Base-by-base conservation (phyloP, 2,113 vertebrate species). In the Xiphophorus hellerii region DNA sequence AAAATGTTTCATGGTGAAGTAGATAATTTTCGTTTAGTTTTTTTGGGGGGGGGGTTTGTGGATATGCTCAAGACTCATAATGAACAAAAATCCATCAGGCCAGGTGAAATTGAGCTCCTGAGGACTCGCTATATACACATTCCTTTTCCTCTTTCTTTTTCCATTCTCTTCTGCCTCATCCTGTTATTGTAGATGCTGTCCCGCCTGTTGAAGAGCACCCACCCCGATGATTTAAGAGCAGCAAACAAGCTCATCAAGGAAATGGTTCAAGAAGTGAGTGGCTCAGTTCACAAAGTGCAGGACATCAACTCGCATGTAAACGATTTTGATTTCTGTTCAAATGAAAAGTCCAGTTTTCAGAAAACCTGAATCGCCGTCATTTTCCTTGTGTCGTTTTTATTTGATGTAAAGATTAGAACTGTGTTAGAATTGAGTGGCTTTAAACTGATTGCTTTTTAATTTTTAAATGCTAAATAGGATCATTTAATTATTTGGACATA, bases 231-330 rank as follows among this genome's bases (percentile, higher is more conserved):
- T 89, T 95, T 99, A 51, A 94, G 96, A 70, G 97, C 97, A 25
- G 98, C 98, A 92, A 99, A 99, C 94, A 98, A 97, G 83, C 96
- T 99, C 83, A 99, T 99, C 85, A 99, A 99, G 93, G 97, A 98
- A 93, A 99, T 99, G 97, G 97, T 99, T 78, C 97, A 99, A 89
- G 97, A 99, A 96, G 98, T 99, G 78, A 87, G 89, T 68, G 1
- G 17, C 28, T 66, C 51, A 78, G 39, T 84, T 81, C 27, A 17
- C 31, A 5, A 6, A 48, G 12, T 66, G 20, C 25, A 60, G 20
- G 27, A 17, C 68, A 8, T 71, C 25, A 20, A 14, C 42, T 33
- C 27, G 22, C 13, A 28, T 3, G 28, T 35, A 20, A 48, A 22
- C 9, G 30, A 11, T 66, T 60, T 68, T 22, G 44, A 17, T 48